Evolutionary conservation across 30 jellyfish, hydroid and myxozoan species (phyloP), one percentile per base, ranked within the genome.

Genomic region (Catostylus mosaicus): DNA sequence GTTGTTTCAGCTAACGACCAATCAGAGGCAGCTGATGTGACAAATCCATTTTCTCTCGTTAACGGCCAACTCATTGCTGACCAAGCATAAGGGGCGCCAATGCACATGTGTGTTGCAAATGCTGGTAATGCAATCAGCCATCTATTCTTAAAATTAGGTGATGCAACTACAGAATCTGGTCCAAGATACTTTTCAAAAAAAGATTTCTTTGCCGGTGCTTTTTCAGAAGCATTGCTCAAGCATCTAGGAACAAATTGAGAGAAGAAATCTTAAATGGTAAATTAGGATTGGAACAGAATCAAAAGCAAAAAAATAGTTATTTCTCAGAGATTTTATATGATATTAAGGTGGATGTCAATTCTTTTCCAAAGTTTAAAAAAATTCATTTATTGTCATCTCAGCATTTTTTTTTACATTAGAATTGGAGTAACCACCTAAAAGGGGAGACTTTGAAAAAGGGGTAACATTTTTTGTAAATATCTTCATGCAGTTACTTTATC

Each of bases 11-110:
- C 92, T 10, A 82, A 80, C 11, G 86, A 37, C 92, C 92, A 82
- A 64, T 82, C 92, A 3, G 92, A 82, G 0, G 92, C 92, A 33
- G 92, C 92, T 35, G 92, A 37, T 23, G 92, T 82, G 29, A 82
- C 92, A 82, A 82, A 82, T 1, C 92, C 92, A 56, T 50, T 22
- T 29, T 82, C 92, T 5, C 92, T 73, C 24, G 92, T 82, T 19
- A 82, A 45, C 10, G 92, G 92, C 92, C 92, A 82, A 30, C 92
- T 82, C 92, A 82, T 82, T 68, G 92, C 92, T 5, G 92, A 82
- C 92, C 92, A 82, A 3, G 92, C 92, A 57, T 82, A 82, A 5
- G 92, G 92, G 33, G 92, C 85, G 3, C 92, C 92, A 29, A 82
- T 82, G 86, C 92, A 82, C 92, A 82, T 82, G 48, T 82, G 92